Evolutionary conservation across 2,888 invertebrate genomes (phyloP).

Genomic region (Bruchidius siliquastri): DNA sequence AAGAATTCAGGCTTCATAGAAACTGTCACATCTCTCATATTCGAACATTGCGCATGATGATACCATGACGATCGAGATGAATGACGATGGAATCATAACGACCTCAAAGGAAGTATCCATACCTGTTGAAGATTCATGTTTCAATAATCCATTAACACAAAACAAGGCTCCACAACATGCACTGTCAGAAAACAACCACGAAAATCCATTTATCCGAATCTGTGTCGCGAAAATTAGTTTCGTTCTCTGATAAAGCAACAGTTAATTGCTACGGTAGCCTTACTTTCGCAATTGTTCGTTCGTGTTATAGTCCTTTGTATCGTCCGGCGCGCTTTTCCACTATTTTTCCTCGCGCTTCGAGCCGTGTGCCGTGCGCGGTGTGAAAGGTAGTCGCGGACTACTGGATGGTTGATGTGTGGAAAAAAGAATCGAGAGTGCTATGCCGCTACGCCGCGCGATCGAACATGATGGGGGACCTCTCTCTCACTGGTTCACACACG

Average conservation of each 20-base stretch:
- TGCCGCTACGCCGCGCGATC: not conserved
- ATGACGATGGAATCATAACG: not conserved
- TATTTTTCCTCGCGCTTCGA: not conserved
- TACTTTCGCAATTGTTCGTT: not conserved
- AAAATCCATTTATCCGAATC: not conserved
- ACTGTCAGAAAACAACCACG: not conserved
- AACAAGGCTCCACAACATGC: not conserved
- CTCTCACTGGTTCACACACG: not conserved
- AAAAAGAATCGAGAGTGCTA: not conserved
- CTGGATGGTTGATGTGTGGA: not conserved
- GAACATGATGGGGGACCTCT: not conserved
- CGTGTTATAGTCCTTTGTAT: not conserved
- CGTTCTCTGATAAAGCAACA: not conserved
- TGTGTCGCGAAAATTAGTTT: not conserved
- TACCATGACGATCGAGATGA: not conserved
- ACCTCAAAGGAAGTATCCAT: not conserved
- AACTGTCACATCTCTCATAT: no score
- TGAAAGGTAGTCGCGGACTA: not conserved
- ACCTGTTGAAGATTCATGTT: slow-evolving; percentile 21
- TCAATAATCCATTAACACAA: slow-evolving; percentile 8
- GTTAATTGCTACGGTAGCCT: not conserved
- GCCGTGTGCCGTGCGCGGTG: not conserved
- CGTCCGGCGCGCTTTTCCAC: not conserved
- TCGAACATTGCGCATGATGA: no score
- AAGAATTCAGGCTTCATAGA: no score